Evolutionary conservation across 2,113 vertebrate genomes (phyloP).

Genomic region (Verasper variegatus): DNA sequence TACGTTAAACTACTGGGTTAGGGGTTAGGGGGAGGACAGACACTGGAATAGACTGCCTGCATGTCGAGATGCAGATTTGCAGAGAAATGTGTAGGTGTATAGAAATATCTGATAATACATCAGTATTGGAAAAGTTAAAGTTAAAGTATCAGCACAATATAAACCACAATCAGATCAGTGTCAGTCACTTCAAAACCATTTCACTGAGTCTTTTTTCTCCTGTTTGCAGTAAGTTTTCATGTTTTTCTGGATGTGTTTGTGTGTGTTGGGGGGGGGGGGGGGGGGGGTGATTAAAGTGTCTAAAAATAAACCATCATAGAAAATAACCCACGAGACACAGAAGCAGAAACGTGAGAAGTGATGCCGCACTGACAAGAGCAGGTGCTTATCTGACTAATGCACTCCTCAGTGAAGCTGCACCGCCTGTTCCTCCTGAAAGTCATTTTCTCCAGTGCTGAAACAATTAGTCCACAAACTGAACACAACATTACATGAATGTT

Average conservation of each 20-base stretch:
- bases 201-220: background rate
- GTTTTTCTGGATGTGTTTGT: background rate
- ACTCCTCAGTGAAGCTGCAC: background rate
- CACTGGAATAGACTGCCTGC: too few relatives aligned
- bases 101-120: too few relatives aligned
- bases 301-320: slow-evolving; percentile 38
- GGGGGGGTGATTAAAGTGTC: background rate
- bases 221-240: background rate
- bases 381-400: background rate
- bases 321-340: slow-evolving; percentile 17
- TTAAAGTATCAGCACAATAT: too few relatives aligned
- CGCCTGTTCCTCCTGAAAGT: slow-evolving; percentile 6
- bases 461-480: background rate
- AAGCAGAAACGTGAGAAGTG: slow-evolving; percentile 46
- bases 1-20: too few relatives aligned
- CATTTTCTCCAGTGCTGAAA: background rate
- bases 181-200: background rate
- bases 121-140: too few relatives aligned
- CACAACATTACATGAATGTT: background rate
- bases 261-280: background rate
- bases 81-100: too few relatives aligned
- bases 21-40: too few relatives aligned
- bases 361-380: slow-evolving; percentile 29
- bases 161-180: background rate
- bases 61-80: too few relatives aligned